Conservation (phyloP, 2,113 vertebrate species). For the Grammomys dolichurus region DNA sequence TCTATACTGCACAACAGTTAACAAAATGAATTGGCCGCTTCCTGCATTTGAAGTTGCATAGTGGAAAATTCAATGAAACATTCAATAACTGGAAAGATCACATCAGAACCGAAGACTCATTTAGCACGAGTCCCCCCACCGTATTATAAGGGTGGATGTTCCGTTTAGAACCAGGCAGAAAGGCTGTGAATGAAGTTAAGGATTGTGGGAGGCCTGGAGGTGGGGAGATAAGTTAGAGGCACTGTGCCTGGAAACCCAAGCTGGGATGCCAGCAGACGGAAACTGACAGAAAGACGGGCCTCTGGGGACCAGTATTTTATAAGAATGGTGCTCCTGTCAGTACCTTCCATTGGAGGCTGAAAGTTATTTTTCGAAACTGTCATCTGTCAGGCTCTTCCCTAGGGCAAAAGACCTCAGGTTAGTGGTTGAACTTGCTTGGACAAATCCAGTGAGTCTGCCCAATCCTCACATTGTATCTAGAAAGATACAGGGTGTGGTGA, state of each 20-base stretch:
- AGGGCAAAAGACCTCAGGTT: slow-evolving; percentile 42
- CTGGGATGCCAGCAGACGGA: neutral
- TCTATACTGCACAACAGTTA: slow-evolving; percentile 79
- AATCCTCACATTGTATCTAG: neutral
- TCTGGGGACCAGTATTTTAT: slow-evolving; percentile 59
- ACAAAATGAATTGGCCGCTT: slow-evolving; percentile 76
- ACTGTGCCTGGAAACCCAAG: slow-evolving; percentile 37
- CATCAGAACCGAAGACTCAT: slow-evolving; percentile 72
- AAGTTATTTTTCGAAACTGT: slow-evolving; percentile 63
- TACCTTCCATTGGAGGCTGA: slow-evolving; percentile 54
- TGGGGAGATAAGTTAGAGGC: slow-evolving; percentile 35
- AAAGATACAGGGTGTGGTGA: neutral
- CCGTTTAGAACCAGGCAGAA: slow-evolving; percentile 44
- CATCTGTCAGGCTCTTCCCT: slow-evolving; percentile 38
- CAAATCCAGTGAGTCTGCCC: neutral
- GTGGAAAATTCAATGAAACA: slow-evolving; percentile 80
- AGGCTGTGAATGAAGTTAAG: slow-evolving; percentile 57
- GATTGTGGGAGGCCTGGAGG: slow-evolving; percentile 25
- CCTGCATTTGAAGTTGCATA: slow-evolving; percentile 74
- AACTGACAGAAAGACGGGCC: slow-evolving; percentile 41
- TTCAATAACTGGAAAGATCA: slow-evolving; percentile 80
- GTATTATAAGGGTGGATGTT: slow-evolving; percentile 24
- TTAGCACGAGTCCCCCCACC: slow-evolving; percentile 70
- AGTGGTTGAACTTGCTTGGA: slow-evolving; percentile 58
- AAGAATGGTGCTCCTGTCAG: slow-evolving; percentile 62